Evolutionary conservation across 2,113 vertebrate species (phyloP).

Genomic region (Labeo catla): DNA sequence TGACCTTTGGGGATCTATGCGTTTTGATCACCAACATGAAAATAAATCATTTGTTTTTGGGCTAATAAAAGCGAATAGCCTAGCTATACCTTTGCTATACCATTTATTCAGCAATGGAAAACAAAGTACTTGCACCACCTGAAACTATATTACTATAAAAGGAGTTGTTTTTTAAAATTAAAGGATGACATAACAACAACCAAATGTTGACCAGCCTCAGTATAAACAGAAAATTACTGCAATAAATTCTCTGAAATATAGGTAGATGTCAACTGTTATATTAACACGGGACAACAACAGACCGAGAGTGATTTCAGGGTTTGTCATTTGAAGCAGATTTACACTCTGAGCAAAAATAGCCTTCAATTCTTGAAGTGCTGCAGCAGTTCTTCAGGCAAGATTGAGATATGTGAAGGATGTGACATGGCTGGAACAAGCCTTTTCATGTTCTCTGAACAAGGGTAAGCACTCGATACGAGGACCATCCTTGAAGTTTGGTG

Average conservation of each 20-base stretch:
- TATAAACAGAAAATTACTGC: background rate
- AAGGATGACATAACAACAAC: background rate
- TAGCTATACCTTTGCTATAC: too few species aligned
- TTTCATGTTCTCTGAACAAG: constrained; percentile 2
- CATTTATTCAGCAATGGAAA: background rate
- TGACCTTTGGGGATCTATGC: background rate
- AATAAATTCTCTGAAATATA: background rate
- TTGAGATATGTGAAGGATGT: constrained; percentile 10
- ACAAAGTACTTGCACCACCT: background rate
- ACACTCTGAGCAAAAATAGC: background rate
- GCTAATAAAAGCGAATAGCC: background rate
- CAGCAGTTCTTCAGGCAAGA: background rate
- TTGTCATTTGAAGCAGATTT: background rate
- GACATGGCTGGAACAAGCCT: background rate
- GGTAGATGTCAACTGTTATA: background rate
- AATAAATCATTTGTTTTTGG: background rate
- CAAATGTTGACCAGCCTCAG: background rate
- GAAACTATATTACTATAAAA: background rate
- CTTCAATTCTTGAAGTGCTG: background rate
- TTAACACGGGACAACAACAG: background rate
- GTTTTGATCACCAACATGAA: background rate
- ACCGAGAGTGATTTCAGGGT: background rate
- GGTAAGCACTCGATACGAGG: background rate
- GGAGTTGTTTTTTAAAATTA: too few species aligned
- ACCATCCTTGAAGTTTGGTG: background rate